Percentiles rank a stretch among this genome's conserved stretches.
Conservation (phyloP, 2,888 invertebrate genomes). For the Bombyx huttoni region DNA sequence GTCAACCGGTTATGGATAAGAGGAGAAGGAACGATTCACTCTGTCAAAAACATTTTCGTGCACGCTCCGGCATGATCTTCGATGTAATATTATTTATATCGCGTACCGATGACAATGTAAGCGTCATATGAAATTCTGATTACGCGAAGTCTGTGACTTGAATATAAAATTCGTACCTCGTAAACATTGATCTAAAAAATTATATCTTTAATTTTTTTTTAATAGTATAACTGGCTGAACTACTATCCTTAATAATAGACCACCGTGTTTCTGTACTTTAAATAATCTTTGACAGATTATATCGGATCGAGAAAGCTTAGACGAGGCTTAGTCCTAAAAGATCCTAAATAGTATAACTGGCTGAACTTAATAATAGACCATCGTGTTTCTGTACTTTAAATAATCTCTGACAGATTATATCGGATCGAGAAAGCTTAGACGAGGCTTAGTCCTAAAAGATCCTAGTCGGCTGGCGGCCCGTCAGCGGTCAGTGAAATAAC, state of each 20-base stretch:
- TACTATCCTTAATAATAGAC: background rate
- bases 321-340: background rate
- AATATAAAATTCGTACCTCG: too few relatives aligned
- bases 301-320: background rate
- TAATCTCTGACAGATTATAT: background rate
- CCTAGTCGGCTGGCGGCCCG: constrained; percentile 13
- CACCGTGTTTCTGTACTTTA: background rate
- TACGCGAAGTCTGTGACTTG: background rate
- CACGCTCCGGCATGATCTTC: background rate
- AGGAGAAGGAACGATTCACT: background rate
- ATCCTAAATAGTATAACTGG: background rate
- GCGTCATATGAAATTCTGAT: background rate
- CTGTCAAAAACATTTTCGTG: background rate
- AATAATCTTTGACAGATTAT: background rate
- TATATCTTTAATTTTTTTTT: too few relatives aligned
- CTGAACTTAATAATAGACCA: background rate
- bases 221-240: too few relatives aligned
- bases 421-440: background rate
- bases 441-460: background rate
- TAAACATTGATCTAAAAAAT: too few relatives aligned
- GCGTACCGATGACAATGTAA: background rate
- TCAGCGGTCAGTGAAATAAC: constrained; percentile 40
- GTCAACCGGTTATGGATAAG: constrained; percentile 12
- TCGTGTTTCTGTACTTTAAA: background rate
- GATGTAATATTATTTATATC: background rate